A percentile compares a stretch with the other conserved stretches of the same genome.
phyloP scores from a whole-genome alignment of 53 echinoderm and acorn worm genomes.

The Holothuria leucospilota region DNA sequence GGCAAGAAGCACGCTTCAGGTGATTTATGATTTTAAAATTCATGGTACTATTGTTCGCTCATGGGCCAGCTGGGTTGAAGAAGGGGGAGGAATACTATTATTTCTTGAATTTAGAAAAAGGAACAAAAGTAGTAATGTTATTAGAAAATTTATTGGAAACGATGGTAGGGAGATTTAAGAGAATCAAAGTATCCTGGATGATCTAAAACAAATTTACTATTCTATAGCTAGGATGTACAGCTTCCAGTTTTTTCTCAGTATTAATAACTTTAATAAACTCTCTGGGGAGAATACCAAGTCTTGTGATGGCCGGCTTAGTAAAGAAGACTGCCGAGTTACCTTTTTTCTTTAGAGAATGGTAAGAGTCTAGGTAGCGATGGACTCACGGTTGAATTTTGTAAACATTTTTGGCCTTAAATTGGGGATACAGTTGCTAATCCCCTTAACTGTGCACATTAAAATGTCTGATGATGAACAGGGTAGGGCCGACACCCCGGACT shows the following conservation, averaged over 20 bases:
- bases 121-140: slow-evolving; percentile 9
- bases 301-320: not conserved
- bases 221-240: not conserved
- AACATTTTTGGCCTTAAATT: not conserved
- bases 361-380: slow-evolving; percentile 4
- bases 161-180: not conserved
- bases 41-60: slow-evolving; percentile 31
- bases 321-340: not conserved
- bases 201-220: not conserved
- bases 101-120: slow-evolving; percentile 24
- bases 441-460: not conserved
- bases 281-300: not conserved
- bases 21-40: slow-evolving; percentile 10
- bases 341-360: slow-evolving; percentile 5
- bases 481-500: no score
- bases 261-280: not conserved
- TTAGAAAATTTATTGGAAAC: not conserved
- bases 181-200: not conserved
- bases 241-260: not conserved
- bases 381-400: slow-evolving; percentile 1
- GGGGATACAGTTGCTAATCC: not conserved
- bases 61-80: slow-evolving; percentile 25
- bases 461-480: no score
- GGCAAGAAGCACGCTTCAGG: not conserved
- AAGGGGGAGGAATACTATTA: slow-evolving; percentile 3